phyloP scores from a whole-genome alignment of 2,888 invertebrate genomes.

The Standfussiana lucernea region DNA sequence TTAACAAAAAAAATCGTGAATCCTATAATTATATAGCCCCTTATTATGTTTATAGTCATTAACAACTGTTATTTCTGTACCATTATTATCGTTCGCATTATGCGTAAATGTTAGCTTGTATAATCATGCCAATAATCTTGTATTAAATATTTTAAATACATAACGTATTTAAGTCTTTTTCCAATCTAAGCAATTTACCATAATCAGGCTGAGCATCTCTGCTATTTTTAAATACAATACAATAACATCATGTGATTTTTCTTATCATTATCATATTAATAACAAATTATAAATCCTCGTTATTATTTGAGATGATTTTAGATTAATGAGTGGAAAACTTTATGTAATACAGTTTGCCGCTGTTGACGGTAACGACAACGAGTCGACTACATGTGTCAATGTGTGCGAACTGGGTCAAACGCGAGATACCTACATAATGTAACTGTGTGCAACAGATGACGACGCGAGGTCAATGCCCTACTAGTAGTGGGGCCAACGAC shows the following conservation, averaged over 20 bases:
- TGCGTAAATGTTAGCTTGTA: conserved; percentile 1
- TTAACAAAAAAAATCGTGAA: not conserved
- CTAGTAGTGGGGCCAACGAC: conserved; percentile 76
- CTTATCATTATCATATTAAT: conserved; percentile 45
- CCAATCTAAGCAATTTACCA: conserved; percentile 34
- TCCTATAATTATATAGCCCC: not conserved
- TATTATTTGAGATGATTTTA: conserved; percentile 49
- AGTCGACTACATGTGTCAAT: conserved; percentile 68
- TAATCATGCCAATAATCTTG: conserved; percentile 7
- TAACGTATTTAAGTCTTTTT: conserved; percentile 14
- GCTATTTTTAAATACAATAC: conserved; percentile 44
- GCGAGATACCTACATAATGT: conserved; percentile 72
- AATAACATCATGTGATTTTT: conserved; percentile 42
- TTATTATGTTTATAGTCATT: conserved; percentile 26
- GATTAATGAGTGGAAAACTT: conserved; percentile 73
- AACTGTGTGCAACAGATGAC: conserved; percentile 83
- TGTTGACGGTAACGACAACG: conserved; percentile 57
- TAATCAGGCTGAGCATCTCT: conserved; percentile 32
- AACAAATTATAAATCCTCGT: conserved; percentile 44
- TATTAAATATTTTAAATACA: conserved; percentile 2
- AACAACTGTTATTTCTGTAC: conserved; percentile 10
- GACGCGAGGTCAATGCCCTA: conserved; percentile 78
- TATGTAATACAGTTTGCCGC: conserved; percentile 66
- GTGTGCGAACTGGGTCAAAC: conserved; percentile 81
- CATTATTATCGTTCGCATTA: not conserved